These are phyloP conservation scores for Notoglanidium macrostoma DNA, from an alignment of 2,797 vertebrate species.

Conservation along the genomic window DNA sequence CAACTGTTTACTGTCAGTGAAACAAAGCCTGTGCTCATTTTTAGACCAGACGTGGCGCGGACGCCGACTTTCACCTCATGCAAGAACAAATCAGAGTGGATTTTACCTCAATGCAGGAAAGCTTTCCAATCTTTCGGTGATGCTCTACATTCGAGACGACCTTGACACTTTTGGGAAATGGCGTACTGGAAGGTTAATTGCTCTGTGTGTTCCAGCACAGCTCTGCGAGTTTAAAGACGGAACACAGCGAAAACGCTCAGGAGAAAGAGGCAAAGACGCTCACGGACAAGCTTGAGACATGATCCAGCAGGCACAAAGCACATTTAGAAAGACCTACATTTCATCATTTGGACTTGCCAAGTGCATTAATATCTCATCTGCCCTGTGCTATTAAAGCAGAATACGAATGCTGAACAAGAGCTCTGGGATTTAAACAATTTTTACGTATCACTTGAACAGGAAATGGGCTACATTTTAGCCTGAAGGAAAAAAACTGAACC, in stretches of 20 bases:
- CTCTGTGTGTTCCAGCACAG: neutral
- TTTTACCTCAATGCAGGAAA: neutral
- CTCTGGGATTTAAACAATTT: neutral
- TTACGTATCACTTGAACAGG: neutral
- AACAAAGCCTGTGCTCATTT: neutral
- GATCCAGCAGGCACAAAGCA: conserved; percentile 36
- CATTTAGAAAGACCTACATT: conserved; percentile 13
- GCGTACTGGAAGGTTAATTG: conserved; percentile 29
- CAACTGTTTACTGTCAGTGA: neutral
- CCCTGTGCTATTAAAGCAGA: neutral
- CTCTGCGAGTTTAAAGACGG: neutral
- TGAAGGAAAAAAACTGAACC: neutral
- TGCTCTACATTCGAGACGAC: neutral
- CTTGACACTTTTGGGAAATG: neutral
- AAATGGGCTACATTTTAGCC: conserved; percentile 2
- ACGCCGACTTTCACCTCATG: neutral
- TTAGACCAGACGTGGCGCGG: neutral
- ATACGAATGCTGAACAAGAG: neutral
- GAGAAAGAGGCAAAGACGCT: neutral
- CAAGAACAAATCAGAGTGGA: neutral
- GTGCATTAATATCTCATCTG: neutral
- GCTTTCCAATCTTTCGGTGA: neutral
- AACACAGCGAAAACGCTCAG: neutral
- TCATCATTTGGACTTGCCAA: conserved; percentile 14
- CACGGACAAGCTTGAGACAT: conserved; percentile 21